Evolutionary conservation across 2,888 invertebrate genomes (phyloP).

Genomic region (Stenotaenia linearis): DNA sequence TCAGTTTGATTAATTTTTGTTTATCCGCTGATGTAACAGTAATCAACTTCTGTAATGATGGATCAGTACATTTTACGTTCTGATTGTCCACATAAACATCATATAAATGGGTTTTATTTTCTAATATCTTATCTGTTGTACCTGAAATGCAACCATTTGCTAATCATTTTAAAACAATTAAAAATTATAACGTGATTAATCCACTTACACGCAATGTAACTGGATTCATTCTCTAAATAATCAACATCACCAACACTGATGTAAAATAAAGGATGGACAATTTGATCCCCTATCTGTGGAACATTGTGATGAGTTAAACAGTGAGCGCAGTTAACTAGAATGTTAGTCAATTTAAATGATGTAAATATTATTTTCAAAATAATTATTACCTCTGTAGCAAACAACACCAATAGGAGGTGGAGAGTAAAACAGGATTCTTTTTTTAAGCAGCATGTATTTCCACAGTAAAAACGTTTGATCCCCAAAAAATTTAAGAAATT

Average conservation of each 20-base stretch:
- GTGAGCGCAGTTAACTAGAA: constrained; percentile 47
- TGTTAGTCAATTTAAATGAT: too few species aligned
- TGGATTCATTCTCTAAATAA: constrained; percentile 46
- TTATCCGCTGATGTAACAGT: constrained; percentile 46
- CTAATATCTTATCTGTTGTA: constrained; percentile 51
- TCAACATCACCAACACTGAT: constrained; percentile 50
- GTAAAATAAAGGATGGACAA: constrained; percentile 46
- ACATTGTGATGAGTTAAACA: constrained; percentile 46
- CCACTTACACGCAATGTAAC: constrained; percentile 47
- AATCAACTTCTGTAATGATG: constrained; percentile 45
- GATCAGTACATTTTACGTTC: constrained; percentile 43
- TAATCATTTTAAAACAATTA: neutral
- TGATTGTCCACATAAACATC: constrained; percentile 50
- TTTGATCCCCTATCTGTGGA: constrained; percentile 37
- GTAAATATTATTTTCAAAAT: neutral
- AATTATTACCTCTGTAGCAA: constrained; percentile 46
- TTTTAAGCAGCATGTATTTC: constrained; percentile 48
- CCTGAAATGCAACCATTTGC: constrained; percentile 41
- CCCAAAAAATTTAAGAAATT: constrained; percentile 49
- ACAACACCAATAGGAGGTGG: constrained; percentile 50
- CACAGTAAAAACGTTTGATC: constrained; percentile 48
- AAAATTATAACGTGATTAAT: neutral
- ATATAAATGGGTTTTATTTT: constrained; percentile 47
- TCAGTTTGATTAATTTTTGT: constrained; percentile 46
- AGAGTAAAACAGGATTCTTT: constrained; percentile 49